Evolutionary conservation across 2,113 vertebrate species (phyloP).

Genomic region (Phasianus colchicus): DNA sequence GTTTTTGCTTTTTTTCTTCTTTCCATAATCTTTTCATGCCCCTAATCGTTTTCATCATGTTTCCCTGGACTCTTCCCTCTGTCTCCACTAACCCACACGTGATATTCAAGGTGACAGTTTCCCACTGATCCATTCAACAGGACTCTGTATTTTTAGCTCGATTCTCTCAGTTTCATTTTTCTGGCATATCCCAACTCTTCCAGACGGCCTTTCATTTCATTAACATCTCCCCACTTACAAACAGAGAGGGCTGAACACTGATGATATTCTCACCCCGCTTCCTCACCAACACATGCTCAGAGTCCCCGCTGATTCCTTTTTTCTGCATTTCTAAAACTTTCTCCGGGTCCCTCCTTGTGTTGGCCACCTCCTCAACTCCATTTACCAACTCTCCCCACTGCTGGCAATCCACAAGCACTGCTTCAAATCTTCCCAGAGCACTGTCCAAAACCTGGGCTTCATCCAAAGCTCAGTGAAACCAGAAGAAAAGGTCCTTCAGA

Average conservation of each 20-base stretch:
- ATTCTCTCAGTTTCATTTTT: not conserved
- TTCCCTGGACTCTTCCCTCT: accelerated
- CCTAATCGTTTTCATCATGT: not conserved
- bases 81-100: not conserved
- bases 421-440: not conserved
- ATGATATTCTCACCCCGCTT: not conserved
- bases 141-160: not conserved
- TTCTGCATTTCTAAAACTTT: not conserved
- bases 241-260: not conserved
- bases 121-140: not conserved
- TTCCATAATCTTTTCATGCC: not conserved
- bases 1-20: not conserved
- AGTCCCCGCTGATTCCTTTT: not conserved
- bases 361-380: not conserved
- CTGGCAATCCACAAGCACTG: not conserved
- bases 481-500: not conserved
- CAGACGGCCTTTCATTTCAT: not conserved
- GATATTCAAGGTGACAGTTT: not conserved
- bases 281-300: not conserved
- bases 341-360: not conserved
- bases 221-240: not conserved
- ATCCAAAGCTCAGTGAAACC: not conserved
- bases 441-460: not conserved
- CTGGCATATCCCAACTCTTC: not conserved
- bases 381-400: not conserved